Conservation (phyloP, 1,140 invertebrate genomes). For the Drosophila lacertosa region DNA sequence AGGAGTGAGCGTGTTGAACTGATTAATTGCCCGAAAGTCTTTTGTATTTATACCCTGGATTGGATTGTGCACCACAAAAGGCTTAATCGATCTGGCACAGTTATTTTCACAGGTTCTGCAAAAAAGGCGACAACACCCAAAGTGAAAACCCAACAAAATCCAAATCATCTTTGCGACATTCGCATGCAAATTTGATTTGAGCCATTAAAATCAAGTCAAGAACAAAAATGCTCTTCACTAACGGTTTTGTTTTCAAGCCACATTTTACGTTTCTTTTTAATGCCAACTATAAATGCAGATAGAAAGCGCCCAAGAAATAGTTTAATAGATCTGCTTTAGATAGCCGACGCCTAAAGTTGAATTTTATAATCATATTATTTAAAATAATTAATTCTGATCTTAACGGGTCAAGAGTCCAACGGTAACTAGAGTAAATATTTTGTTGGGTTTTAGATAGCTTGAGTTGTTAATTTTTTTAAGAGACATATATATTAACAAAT, state of each 20-base stretch:
- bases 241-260: neutral
- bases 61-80: neutral
- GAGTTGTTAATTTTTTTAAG: too few species aligned
- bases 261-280: neutral
- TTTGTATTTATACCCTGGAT: slow-evolving; percentile 34
- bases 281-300: neutral
- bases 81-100: slow-evolving; percentile 10
- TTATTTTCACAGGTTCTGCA: neutral
- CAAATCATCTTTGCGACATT: slow-evolving; percentile 6
- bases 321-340: neutral
- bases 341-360: neutral
- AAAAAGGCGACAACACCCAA: neutral
- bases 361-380: neutral
- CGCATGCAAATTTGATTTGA: slow-evolving; percentile 37
- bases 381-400: neutral
- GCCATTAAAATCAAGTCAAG: slow-evolving; percentile 22
- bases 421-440: neutral
- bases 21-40: slow-evolving; percentile 14
- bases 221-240: neutral
- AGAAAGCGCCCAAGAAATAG: neutral
- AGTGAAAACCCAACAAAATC: slow-evolving; percentile 6
- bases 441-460: too few species aligned
- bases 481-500: too few species aligned
- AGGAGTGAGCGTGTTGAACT: slow-evolving; percentile 31
- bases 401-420: neutral